Evolutionary conservation across 2,113 vertebrate genomes (phyloP).

Genomic region (Rhinopithecus roxellana): DNA sequence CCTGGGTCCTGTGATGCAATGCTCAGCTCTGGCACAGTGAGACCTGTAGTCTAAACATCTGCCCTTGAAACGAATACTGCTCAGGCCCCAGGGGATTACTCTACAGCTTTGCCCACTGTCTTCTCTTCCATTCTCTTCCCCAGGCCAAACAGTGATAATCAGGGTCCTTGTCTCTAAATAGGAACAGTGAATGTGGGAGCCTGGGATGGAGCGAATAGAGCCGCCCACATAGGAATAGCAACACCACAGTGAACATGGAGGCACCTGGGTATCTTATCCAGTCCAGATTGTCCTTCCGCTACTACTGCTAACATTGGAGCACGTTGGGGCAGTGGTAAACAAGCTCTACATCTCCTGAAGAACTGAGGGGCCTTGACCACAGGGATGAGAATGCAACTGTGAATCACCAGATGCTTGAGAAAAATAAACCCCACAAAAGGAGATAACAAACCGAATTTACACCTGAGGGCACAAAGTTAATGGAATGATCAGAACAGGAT

Average conservation of each 20-base stretch:
- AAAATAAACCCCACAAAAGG: neutral
- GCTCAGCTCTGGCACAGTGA: neutral
- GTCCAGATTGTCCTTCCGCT: neutral
- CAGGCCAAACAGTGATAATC: neutral
- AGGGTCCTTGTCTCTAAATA: neutral
- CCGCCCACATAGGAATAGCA: neutral
- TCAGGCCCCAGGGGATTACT: neutral
- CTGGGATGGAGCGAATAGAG: neutral
- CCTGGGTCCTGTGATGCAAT: neutral
- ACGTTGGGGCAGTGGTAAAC: neutral
- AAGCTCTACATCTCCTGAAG: neutral
- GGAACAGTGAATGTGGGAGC: neutral
- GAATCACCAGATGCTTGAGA: neutral
- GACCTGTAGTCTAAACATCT: neutral
- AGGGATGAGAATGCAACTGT: neutral
- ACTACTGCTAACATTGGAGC: neutral
- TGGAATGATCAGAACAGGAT: neutral
- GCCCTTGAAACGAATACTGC: neutral
- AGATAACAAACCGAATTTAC: neutral
- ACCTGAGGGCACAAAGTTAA: neutral
- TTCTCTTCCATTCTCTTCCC: neutral
- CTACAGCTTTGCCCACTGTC: neutral
- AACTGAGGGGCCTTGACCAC: neutral
- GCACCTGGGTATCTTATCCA: neutral
- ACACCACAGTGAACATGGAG: neutral